Evolutionary conservation across 2,797 vertebrate genomes (phyloP), one percentile per base, ranked within the genome.

Genomic region (Rhinella marina): DNA sequence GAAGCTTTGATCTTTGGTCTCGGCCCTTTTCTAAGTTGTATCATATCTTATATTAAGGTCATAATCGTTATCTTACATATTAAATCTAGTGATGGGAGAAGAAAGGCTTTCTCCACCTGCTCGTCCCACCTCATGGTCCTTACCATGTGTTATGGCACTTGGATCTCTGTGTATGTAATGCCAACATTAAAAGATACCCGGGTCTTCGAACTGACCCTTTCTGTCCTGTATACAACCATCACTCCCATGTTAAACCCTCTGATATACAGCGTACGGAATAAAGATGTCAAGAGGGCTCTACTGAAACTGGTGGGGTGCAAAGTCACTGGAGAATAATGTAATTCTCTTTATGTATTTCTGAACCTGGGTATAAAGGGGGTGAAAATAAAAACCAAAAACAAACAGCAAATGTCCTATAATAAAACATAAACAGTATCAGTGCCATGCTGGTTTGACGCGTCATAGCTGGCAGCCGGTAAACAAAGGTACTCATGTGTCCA

Each of bases 51-150:
- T 48, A 48, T 23, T 50, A 50, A 48, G 32, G 72, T 48, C 32
- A 73, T 73, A 8, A 73, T 73, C 11, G 41, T 73, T 6, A 73
- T 73, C 29, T 4, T 73, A 11, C 32, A 48, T 48, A 73, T 73
- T 11, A 48, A 21, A 48, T 50, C 72, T 73, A 64, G 21, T n/a
- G 57, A 75, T 0, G 81, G 75, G 21, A 48, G 84, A 17, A 1
- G 23, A 16, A 96, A 96, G 82, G 90, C 94, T 64, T 73, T 86
- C 50, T 86, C 75, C 61, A 86, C 84, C 56, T 85, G 84, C n/a
- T 75, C 56, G 19, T 85, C 84, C 32, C 79, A 81, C 29, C 79
- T 62, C 9, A 62, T 62, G 0, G 72, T 73, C 32, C 32, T 73
- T 19, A 48, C 32, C 1, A 73, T 73, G 72, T 48, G 19, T 48